These are phyloP conservation scores for Donacobius atricapilla DNA, from an alignment of 2,113 vertebrate species.

Conservation along the genomic window DNA sequence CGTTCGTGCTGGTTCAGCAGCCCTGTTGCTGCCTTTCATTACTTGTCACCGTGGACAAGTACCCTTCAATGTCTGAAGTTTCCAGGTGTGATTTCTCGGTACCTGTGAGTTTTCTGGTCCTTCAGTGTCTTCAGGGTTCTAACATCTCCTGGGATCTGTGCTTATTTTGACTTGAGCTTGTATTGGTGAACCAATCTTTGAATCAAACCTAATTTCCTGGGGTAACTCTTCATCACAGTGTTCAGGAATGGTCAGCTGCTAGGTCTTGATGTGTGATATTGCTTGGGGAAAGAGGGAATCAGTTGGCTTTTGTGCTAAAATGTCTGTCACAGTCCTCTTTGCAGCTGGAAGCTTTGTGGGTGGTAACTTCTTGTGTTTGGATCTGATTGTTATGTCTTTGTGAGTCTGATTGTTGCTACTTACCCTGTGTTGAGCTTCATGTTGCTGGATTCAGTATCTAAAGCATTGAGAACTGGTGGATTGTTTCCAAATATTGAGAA, in stretches of 20 bases:
- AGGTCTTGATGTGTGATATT: background rate
- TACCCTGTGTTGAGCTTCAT: background rate
- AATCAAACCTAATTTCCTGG: background rate
- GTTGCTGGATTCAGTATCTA: background rate
- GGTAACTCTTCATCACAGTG: rapidly evolving
- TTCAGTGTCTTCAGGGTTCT: background rate
- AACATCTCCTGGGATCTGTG: rapidly evolving
- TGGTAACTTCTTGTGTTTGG: background rate
- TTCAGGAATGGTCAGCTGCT: background rate
- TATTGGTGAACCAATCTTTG: background rate
- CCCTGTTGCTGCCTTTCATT: rapidly evolving
- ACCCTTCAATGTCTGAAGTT: background rate
- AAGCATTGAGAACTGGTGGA: background rate
- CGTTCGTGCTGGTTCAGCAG: background rate
- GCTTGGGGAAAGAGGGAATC: background rate
- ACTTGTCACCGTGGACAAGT: rapidly evolving
- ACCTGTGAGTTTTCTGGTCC: background rate
- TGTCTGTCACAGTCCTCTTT: background rate
- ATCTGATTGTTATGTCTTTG: background rate
- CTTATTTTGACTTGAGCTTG: background rate
- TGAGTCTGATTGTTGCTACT: background rate
- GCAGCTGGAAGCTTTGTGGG: background rate
- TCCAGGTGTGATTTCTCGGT: background rate
- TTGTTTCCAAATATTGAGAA: background rate
- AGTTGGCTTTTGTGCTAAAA: background rate